Conservation (phyloP, 1,140 invertebrate species). For the Cyclina sinensis region DNA sequence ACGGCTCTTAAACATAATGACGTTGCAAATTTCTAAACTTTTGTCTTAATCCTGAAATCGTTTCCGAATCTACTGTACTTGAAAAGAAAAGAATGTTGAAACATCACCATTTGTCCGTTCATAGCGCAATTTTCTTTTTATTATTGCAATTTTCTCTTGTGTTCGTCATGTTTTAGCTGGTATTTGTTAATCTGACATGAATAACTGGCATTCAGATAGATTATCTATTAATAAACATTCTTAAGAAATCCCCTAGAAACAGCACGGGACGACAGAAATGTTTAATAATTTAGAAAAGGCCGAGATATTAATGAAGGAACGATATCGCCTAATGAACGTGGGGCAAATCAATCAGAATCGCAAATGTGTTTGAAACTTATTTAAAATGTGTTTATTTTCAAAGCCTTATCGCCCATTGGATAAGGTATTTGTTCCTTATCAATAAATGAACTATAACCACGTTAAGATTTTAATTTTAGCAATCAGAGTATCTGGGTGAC, state of each 20-base stretch:
- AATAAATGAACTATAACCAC: constrained; percentile 49
- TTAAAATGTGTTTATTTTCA: constrained; percentile 71
- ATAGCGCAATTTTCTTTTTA: neutral
- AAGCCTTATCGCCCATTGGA: constrained; percentile 51
- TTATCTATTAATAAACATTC: constrained; percentile 57
- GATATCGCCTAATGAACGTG: constrained; percentile 59
- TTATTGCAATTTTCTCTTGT: neutral
- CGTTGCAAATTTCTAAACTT: no score
- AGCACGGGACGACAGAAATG: constrained; percentile 52
- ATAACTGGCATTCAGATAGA: constrained; percentile 43
- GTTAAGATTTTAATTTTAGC: constrained; percentile 60
- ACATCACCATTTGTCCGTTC: neutral
- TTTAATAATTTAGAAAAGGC: constrained; percentile 61
- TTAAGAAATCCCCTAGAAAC: constrained; percentile 38
- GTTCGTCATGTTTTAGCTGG: neutral
- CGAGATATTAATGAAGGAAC: constrained; percentile 47
- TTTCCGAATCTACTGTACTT: no score
- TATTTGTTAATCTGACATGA: constrained; percentile 53
- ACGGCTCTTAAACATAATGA: no score
- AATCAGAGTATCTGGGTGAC: constrained; percentile 47
- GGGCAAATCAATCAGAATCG: constrained; percentile 58
- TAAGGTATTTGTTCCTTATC: constrained; percentile 60
- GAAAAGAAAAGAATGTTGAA: no score
- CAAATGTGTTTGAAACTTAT: constrained; percentile 69
- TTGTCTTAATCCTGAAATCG: no score